Percentiles rank a stretch among this genome's conserved stretches.
phyloP scores from a whole-genome alignment of 2,797 vertebrate genomes.

The Acipenser ruthenus region DNA sequence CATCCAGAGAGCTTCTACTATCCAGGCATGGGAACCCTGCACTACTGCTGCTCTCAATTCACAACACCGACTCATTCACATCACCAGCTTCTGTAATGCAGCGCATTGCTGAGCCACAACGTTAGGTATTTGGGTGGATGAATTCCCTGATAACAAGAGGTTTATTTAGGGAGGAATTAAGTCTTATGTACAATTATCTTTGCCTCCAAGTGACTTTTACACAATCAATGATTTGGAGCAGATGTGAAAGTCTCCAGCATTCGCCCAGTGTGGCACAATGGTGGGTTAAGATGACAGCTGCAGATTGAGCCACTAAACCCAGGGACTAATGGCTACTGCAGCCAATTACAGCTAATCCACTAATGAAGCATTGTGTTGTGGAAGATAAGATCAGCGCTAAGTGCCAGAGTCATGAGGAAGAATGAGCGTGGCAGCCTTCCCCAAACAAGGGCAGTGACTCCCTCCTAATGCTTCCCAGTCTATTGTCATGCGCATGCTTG shows the following conservation, averaged over 20 bases:
- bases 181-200: no score
- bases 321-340: conserved; percentile 55
- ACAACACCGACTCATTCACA: no score
- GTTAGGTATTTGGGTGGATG: no score
- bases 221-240: conserved; percentile 1
- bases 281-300: conserved; percentile 62
- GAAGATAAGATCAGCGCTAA: conserved; percentile 51
- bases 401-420: conserved; percentile 59
- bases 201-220: background rate
- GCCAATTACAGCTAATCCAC: conserved; percentile 75
- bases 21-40: no score
- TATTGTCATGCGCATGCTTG: conserved; percentile 51
- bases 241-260: conserved; percentile 21
- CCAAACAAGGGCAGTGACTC: conserved; percentile 25
- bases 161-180: no score
- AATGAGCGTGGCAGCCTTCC: conserved; percentile 32
- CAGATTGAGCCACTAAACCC: conserved; percentile 59
- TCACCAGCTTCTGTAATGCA: no score
- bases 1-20: no score
- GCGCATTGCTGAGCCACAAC: no score
- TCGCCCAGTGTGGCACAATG: conserved; percentile 33
- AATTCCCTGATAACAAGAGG: no score
- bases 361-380: conserved; percentile 73
- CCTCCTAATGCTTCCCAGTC: conserved; percentile 52
- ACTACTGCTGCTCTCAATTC: no score